Base-by-base conservation (phyloP, 2,113 vertebrate genomes). In the Xiphias gladius region DNA sequence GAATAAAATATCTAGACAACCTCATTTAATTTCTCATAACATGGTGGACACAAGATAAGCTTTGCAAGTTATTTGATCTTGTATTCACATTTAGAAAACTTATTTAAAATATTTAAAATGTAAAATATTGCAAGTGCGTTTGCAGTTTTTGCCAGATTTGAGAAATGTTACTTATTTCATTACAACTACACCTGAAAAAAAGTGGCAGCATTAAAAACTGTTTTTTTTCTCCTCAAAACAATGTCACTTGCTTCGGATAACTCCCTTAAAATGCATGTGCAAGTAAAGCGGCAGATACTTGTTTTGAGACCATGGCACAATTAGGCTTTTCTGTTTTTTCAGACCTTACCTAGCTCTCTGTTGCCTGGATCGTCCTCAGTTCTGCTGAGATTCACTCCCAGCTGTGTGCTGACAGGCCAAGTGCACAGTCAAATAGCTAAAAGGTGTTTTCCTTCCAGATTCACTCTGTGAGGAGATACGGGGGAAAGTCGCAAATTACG, bases 401-500 rank as follows among this genome's bases (percentile, higher is more conserved):
- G 24, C 54, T 46, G 39, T 55, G 71, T 76, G 72, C 67, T 68
- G 76, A 82, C 76, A 62, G 24, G 50, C 72, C 48, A 22, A 76
- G 64, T 64, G 37, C 37, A 41, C 28, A 77, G 80, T 82, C 72
- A 71, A 65, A 88, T 28, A 71, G 61, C 63, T 79, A 43, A 81
- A 79, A 79, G 62, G 77, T 71, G 54, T 84, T 82, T 70, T 73
- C 73, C 80, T 57, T 70, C 24, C 59, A 79, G 63, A 68, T 70
- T 16, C 57, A 48, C 32, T 19, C 66, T 59, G 61, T 41, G 64
- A 75, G 24, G 77, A 70, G 10, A 69, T 57, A 7, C 19, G 39
- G 50, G 74, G 37, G 20, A 71, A 79, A 50, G 41, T 16, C 50
- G 20, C 13, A 83, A 61, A 85, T 83, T 32, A 74, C 64, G 46